Conservation (phyloP, 2,797 vertebrate species). For the Hirundo rustica region DNA sequence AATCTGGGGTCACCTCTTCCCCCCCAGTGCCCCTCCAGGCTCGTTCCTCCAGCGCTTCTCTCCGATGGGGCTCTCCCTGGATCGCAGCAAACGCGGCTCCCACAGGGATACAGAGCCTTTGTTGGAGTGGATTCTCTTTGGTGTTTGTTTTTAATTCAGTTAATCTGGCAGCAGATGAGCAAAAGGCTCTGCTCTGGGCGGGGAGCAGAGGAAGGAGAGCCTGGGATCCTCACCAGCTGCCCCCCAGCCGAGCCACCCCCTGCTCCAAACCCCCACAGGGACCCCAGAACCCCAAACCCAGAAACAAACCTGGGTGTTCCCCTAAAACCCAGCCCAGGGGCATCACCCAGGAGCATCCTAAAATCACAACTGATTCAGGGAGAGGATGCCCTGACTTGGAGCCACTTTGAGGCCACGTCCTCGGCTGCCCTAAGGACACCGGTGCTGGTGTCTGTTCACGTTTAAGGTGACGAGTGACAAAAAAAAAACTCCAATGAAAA, state of each 20-base stretch:
- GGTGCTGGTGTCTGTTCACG: not conserved
- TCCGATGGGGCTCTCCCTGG: fast-evolving
- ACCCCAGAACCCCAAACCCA: not conserved
- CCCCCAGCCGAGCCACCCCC: fast-evolving
- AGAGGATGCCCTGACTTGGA: not conserved
- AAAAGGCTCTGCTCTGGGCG: not conserved
- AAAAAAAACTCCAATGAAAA: not conserved
- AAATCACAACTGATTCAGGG: not conserved
- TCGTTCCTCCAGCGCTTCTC: fast-evolving
- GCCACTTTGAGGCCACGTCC: not conserved
- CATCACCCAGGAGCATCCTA: not conserved
- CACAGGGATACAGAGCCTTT: fast-evolving
- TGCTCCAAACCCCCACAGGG: not conserved
- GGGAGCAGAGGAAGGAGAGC: not conserved
- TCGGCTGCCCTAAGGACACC: not conserved
- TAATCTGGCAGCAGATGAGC: not conserved
- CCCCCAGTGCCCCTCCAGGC: fast-evolving
- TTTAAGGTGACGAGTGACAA: not conserved
- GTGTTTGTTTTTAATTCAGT: not conserved
- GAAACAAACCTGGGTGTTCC: not conserved
- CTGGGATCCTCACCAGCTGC: not conserved
- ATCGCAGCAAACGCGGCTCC: not conserved
- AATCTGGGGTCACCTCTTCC: not conserved
- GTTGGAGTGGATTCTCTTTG: not conserved
- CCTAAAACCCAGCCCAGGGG: not conserved